phyloP scores from a whole-genome alignment of 2,797 vertebrate genomes.

The Sebastes oblongus region DNA sequence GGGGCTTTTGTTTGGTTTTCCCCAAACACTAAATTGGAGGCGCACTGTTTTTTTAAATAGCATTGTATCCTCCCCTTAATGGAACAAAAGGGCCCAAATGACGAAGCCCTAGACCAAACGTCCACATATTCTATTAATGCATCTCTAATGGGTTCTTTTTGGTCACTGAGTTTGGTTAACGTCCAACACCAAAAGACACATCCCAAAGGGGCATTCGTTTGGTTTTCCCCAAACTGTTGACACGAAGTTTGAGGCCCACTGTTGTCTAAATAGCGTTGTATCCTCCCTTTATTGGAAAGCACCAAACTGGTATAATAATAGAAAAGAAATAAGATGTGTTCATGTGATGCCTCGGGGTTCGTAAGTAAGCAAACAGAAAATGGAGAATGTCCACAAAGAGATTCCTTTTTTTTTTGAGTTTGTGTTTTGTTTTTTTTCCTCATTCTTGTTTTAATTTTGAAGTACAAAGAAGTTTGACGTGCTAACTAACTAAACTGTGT shows the following conservation, averaged over 20 bases:
- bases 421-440: neutral
- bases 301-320: neutral
- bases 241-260: fast-evolving
- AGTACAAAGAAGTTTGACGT: constrained; percentile 15
- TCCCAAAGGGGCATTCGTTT: too few relatives aligned
- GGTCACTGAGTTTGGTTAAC: neutral
- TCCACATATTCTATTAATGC: neutral
- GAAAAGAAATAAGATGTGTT: neutral
- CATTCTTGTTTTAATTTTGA: constrained; percentile 13
- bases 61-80: too few relatives aligned
- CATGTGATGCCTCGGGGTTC: neutral
- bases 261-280: too few relatives aligned
- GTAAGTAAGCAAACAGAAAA: neutral
- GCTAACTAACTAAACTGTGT: constrained; percentile 29
- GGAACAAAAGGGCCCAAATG: neutral
- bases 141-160: neutral
- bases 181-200: neutral
- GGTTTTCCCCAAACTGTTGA: too few relatives aligned
- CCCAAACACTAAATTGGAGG: neutral
- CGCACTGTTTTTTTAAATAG: too few relatives aligned
- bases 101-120: fast-evolving
- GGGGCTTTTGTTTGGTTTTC: too few relatives aligned
- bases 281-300: too few relatives aligned
- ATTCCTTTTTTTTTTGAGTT: neutral
- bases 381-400: neutral